A percentile compares a stretch with the other conserved stretches of the same genome.
These are phyloP conservation scores for Leptinotarsa texana DNA, from an alignment of 1,140 invertebrate genomes.

Conservation along the genomic window DNA sequence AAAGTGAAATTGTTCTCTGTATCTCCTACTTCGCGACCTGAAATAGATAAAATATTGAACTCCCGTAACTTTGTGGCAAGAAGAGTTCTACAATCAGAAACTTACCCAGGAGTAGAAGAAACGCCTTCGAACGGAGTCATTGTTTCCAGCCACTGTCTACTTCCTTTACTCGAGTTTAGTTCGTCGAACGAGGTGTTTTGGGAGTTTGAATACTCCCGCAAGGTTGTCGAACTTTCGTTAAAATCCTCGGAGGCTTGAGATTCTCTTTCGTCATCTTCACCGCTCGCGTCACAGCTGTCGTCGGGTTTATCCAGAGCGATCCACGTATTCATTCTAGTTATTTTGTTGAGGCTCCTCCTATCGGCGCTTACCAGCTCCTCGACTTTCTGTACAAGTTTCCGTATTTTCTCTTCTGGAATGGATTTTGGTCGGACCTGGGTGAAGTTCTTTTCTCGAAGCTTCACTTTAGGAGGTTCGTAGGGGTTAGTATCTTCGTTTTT, in stretches of 20 bases:
- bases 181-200: slow-evolving; percentile 61
- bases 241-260: slow-evolving; percentile 76
- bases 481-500: slow-evolving; percentile 52
- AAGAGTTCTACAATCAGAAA: not conserved
- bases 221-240: slow-evolving; percentile 68
- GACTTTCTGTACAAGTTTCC: slow-evolving; percentile 69
- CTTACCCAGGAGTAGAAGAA: slow-evolving; percentile 36
- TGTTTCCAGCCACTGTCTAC: slow-evolving; percentile 82
- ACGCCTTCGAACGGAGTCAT: slow-evolving; percentile 65
- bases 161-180: slow-evolving; percentile 55
- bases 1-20: no score
- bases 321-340: slow-evolving; percentile 71
- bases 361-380: slow-evolving; percentile 69
- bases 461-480: slow-evolving; percentile 51
- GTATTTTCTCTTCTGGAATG: slow-evolving; percentile 60
- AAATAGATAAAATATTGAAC: no score
- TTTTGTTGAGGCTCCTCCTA: slow-evolving; percentile 61
- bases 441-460: slow-evolving; percentile 49
- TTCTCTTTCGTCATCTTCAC: slow-evolving; percentile 82
- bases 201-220: slow-evolving; percentile 59
- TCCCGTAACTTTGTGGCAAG: no score
- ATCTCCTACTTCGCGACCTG: no score
- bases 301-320: slow-evolving; percentile 56
- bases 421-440: slow-evolving; percentile 36
- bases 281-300: slow-evolving; percentile 80